Evolutionary conservation across 2,797 vertebrate species (phyloP), one percentile per base, ranked within the genome.

Genomic region (Falco novaeseelandiae): DNA sequence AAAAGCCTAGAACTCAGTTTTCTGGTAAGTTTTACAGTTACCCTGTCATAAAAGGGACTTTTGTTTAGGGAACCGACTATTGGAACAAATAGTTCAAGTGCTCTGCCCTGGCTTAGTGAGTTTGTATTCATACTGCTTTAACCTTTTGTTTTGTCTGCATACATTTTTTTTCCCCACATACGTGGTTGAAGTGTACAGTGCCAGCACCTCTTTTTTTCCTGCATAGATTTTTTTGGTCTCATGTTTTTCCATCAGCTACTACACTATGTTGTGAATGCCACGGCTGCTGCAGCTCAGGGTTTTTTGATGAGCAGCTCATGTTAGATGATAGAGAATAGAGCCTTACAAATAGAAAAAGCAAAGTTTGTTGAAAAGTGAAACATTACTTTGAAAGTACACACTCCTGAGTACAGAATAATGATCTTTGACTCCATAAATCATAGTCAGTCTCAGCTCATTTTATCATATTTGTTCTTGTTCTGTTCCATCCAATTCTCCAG

Each of bases 381-480:
- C 72, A 21, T 57, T 51, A 21, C 89, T 92, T 77, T 69, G 49
- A 5, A 48, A 83, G 79, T 61, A 69, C 82, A 82, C 34, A 22
- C 89, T 38, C 63, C 70, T 52, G 49, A 87, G 87, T 61, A 48
- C 48, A 18, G 74, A 63, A 79, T 61, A 73, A 77, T 79, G 89
- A 90, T 83, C 74, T 44, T 74, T 90, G 93, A 42, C 93, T 95
- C 83, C 27, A 76, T 91, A 91, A 93, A 94, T 96, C 87, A 89
- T 57, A 92, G 91, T 97, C 93, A 44, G 73, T 65, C 94, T 87
- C 85, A 19, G 91, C 87, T 96, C 89, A 67, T 97, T 97, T 97
- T 77, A 96, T 95, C 89, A 44, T 95, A 94, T 96, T 97, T 97
- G 95, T 96, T 96, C 96, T 96, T 93, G 91, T 90, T 94, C 93